Evolutionary conservation across 2,797 vertebrate genomes (phyloP), one percentile per base, ranked within the genome.

Genomic region (Phalloptychus januarius): DNA sequence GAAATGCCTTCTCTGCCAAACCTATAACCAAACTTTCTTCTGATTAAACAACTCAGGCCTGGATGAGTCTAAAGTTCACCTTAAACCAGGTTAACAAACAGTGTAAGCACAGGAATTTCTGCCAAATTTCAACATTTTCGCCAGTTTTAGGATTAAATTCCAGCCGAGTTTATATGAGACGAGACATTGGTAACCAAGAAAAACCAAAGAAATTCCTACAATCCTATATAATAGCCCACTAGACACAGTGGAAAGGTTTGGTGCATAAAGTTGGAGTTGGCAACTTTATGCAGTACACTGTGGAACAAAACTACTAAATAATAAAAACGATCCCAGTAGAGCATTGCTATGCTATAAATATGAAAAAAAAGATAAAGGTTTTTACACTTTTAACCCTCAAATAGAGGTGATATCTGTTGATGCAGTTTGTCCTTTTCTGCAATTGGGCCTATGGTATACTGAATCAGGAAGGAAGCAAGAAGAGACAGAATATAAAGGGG

Each of bases 401-500:
- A 20, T 36, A 33, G 31, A 63, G 7, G 58, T 33, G 58, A 36
- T 16, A 36, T 31, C 15, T 58, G 54, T 58, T 28, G 56, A 58
- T 31, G 56, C 5, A 28, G n/a, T 33, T 63, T 33, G 2, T 63
- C 58, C 58, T 63, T 33, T 33, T 7, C 16, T 36, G 20, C 18
- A 38, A 38, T 65, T 65, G 33, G 38, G 38, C 38, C 16, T 10
- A 10, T 8, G 33, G 38, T 18, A 10, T 38, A 38, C 33, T 23
- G 61, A 20, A 38, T 38, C 33, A 10, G 10, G 28, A 63, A 45
- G 75, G 18, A 63, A 50, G 54, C 50, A 3, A 38, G 48, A 42
- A 56, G 25, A 13, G 20, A 23, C 40, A 50, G 56, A 78, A 79
- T 63, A 70, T 31, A 80, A 72, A 40, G 33, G 31, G 31, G 5